Conservation (phyloP, 2,797 vertebrate species). For the Aphelocoma californica region DNA sequence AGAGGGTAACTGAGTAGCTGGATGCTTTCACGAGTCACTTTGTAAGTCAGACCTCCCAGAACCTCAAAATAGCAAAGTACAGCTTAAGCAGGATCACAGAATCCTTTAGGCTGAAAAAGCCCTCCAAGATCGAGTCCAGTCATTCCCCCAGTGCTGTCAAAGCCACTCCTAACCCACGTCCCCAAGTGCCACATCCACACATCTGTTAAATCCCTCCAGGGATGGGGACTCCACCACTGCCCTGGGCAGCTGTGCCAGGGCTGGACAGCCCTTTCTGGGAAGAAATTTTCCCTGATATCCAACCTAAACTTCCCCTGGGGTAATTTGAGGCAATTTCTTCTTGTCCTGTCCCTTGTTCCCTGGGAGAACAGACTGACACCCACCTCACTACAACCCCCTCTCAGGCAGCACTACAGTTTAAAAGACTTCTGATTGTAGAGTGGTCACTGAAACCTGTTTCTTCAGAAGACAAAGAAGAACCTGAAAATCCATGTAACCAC, state of each 20-base stretch:
- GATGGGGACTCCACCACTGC: not conserved
- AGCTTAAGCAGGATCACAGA: not conserved
- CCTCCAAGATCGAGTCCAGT: not conserved
- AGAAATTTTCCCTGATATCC: not conserved
- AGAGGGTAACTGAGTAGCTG: not conserved
- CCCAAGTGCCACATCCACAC: not conserved
- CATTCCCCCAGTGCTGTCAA: not conserved
- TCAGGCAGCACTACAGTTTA: not conserved
- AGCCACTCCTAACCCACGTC: not conserved
- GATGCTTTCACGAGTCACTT: not conserved
- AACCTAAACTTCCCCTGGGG: not conserved
- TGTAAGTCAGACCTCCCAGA: not conserved
- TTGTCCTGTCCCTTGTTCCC: not conserved
- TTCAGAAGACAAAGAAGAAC: not conserved
- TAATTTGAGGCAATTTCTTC: not conserved
- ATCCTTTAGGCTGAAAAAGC: not conserved
- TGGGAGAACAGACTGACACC: not conserved
- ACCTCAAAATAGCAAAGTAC: not conserved
- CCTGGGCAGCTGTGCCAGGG: not conserved
- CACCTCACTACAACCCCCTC: not conserved
- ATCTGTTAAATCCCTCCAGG: not conserved
- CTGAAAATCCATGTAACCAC: not conserved
- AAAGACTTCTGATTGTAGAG: not conserved
- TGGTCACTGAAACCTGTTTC: not conserved
- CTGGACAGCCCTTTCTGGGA: not conserved